Conservation (phyloP, 2,113 vertebrate species). For the Crotophaga sulcirostris region DNA sequence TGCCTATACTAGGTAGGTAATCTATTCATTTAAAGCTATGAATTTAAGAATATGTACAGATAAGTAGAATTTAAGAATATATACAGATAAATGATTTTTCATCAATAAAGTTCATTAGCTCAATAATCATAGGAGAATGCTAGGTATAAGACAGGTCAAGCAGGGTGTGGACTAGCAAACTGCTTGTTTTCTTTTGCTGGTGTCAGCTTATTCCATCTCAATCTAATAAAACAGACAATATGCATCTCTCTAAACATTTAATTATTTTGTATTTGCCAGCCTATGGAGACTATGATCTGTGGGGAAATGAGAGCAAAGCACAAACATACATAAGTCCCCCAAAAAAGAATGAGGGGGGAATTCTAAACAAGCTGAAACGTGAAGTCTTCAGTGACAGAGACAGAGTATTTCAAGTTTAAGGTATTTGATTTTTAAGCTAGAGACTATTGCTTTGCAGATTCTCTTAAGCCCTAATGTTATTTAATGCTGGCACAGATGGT, state of each 20-base stretch:
- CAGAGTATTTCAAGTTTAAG: not conserved
- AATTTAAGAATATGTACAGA: conserved; percentile 50
- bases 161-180: conserved; percentile 44
- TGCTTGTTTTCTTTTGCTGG: conserved; percentile 56
- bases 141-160: conserved; percentile 62
- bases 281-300: not conserved
- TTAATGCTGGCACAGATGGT: not conserved
- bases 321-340: not conserved
- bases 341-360: not conserved
- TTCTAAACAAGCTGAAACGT: not conserved
- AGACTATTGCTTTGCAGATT: not conserved
- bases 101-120: conserved; percentile 69
- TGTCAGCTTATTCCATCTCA: conserved; percentile 71
- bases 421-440: not conserved
- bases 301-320: conserved; percentile 29
- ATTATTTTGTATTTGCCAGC: conserved; percentile 68
- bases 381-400: not conserved
- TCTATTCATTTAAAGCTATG: conserved; percentile 22
- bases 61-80: conserved; percentile 51
- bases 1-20: not conserved
- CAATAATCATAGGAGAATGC: conserved; percentile 54
- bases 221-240: conserved; percentile 63
- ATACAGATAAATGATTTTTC: conserved; percentile 62
- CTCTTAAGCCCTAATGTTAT: not conserved
- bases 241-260: conserved; percentile 61